Evolutionary conservation across 2,888 invertebrate genomes (phyloP).

Genomic region (Hirtodrosophila cameraria): DNA sequence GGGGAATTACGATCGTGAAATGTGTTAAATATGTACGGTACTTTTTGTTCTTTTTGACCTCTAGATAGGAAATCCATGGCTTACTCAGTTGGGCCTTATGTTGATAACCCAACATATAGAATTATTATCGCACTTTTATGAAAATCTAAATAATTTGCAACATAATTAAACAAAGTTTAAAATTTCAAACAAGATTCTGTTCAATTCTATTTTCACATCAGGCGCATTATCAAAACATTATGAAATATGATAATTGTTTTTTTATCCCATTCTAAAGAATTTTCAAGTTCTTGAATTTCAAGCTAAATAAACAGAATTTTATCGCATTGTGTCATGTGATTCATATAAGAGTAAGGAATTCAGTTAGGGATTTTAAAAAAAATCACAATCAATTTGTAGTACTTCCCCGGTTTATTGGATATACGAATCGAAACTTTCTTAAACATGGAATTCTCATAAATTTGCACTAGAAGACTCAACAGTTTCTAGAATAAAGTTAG

Average conservation of each 20-base stretch:
- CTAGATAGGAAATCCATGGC: no score
- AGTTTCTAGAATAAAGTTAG: no score
- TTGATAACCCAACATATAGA: no score
- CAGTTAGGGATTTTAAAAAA: neutral
- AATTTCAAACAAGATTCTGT: neutral
- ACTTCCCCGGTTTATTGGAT: no score
- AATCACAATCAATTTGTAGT: no score
- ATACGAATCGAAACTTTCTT: no score
- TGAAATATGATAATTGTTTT: conserved; percentile 27
- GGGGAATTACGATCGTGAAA: neutral
- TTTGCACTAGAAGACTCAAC: no score
- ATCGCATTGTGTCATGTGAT: conserved; percentile 10
- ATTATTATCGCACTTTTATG: neutral
- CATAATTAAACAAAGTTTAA: conserved; percentile 8
- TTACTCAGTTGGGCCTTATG: no score
- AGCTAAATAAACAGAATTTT: conserved; percentile 22
- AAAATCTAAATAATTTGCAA: conserved; percentile 49
- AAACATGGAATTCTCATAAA: no score
- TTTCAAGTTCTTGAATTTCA: neutral
- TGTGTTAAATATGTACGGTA: conserved; percentile 6
- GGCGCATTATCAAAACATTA: neutral
- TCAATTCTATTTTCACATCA: no score
- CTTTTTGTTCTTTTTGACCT: conserved; percentile 25
- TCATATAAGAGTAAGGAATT: neutral
- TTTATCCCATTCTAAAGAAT: conserved; percentile 25